Conservation (phyloP, 2,797 vertebrate species). For the Fundulus diaphanus region DNA sequence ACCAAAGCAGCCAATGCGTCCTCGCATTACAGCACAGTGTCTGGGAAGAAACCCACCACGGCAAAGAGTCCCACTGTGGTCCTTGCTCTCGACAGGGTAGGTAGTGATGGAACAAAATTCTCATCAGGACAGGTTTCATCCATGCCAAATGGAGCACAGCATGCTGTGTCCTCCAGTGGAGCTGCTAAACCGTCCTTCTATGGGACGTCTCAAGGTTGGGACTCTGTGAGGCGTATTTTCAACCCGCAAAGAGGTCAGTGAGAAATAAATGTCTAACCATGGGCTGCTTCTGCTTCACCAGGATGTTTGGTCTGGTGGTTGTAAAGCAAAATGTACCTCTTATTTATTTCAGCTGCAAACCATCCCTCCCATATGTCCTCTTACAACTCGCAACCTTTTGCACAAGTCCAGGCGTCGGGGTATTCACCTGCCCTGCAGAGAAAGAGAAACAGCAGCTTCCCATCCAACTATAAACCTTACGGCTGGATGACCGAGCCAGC, state of each 20-base stretch:
- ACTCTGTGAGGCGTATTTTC: slow-evolving; percentile 84
- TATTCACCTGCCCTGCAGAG: slow-evolving; percentile 78
- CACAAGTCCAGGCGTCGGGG: slow-evolving; percentile 70
- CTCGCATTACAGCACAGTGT: slow-evolving; percentile 68
- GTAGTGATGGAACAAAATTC: slow-evolving; percentile 76
- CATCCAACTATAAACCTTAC: slow-evolving; percentile 67
- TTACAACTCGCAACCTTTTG: slow-evolving; percentile 75
- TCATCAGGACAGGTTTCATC: slow-evolving; percentile 71
- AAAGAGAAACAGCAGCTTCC: slow-evolving; percentile 69
- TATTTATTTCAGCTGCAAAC: slow-evolving; percentile 65
- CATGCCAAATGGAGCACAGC: slow-evolving; percentile 76
- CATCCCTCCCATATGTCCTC: slow-evolving; percentile 74
- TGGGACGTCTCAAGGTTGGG: slow-evolving; percentile 68
- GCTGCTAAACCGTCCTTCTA: slow-evolving; percentile 65
- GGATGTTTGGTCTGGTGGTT: background rate
- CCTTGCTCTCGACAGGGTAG: slow-evolving; percentile 86
- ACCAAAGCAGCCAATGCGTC: slow-evolving; percentile 81
- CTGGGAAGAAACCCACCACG: slow-evolving; percentile 73
- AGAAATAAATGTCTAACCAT: background rate
- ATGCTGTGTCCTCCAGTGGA: slow-evolving; percentile 78
- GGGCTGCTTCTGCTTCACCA: background rate
- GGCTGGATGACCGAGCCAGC: slow-evolving; percentile 80
- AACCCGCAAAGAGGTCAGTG: slow-evolving; percentile 78
- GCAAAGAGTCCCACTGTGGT: slow-evolving; percentile 82
- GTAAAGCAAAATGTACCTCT: background rate